These are phyloP conservation scores for Mormyrus lacerda DNA, from an alignment of 2,113 vertebrate species.

Conservation along the genomic window DNA sequence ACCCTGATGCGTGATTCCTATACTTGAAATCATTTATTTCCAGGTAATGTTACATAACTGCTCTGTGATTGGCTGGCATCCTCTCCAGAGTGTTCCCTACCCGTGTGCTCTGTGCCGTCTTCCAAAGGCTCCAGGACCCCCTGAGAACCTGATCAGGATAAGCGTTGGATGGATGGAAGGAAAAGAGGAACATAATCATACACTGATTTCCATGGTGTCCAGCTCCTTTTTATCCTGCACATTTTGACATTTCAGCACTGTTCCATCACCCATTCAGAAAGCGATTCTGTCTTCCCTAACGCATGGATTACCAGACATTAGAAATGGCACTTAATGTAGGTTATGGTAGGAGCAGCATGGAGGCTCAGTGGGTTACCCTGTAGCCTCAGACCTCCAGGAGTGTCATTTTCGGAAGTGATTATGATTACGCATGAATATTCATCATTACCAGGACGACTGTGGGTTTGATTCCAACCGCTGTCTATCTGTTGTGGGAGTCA, in stretches of 20 bases:
- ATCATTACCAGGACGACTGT: background rate
- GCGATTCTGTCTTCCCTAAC: background rate
- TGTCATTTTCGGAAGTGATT: background rate
- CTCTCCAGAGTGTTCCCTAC: background rate
- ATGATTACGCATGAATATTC: background rate
- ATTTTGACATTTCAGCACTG: background rate
- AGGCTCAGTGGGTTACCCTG: background rate
- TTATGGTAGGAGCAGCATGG: background rate
- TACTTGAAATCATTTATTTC: background rate
- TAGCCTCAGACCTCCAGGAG: background rate
- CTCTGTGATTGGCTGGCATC: background rate
- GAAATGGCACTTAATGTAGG: background rate
- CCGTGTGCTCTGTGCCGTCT: background rate
- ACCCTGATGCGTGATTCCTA: background rate
- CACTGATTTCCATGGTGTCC: background rate
- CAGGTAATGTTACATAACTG: background rate
- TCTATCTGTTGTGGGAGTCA: background rate
- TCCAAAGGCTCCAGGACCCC: background rate
- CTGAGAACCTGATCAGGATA: background rate
- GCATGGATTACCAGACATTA: background rate
- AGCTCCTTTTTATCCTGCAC: background rate
- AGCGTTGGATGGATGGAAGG: background rate
- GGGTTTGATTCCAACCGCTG: background rate
- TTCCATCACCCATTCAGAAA: background rate
- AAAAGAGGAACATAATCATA: background rate